Evolutionary conservation across 2,113 vertebrate genomes (phyloP).

Genomic region (Aviceda subcristata): DNA sequence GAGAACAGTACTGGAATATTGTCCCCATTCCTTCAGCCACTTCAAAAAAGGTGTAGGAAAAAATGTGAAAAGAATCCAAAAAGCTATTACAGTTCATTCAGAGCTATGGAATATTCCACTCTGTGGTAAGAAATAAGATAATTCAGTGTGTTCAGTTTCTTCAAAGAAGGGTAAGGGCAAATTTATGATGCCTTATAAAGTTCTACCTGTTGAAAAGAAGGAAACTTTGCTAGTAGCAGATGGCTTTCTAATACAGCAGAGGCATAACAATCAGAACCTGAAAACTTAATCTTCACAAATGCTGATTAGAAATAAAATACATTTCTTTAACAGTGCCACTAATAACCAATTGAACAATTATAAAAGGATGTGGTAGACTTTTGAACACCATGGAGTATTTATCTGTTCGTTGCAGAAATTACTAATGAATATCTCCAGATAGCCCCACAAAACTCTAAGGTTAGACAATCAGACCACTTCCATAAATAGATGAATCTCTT

Average conservation of each 20-base stretch:
- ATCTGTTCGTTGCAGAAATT: neutral
- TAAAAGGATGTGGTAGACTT: neutral
- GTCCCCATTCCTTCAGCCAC: neutral
- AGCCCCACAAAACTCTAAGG: neutral
- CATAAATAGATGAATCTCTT: neutral
- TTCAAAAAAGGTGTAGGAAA: neutral
- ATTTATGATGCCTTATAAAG: neutral
- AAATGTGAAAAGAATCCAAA: neutral
- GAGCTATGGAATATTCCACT: neutral
- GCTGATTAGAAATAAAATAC: neutral
- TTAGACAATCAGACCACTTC: neutral
- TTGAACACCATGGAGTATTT: neutral
- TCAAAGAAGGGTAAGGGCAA: neutral
- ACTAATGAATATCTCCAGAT: neutral
- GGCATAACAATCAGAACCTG: neutral
- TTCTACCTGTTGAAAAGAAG: neutral
- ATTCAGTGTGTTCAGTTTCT: neutral
- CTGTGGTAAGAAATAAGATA: neutral
- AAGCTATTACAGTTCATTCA: neutral
- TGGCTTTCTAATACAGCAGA: neutral
- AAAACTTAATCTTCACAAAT: neutral
- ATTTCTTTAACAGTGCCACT: neutral
- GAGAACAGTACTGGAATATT: slow-evolving; percentile 31
- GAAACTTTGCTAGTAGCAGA: neutral
- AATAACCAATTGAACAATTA: slow-evolving; percentile 12